Conservation (phyloP, 2,113 vertebrate genomes). For the Ophiodon elongatus region DNA sequence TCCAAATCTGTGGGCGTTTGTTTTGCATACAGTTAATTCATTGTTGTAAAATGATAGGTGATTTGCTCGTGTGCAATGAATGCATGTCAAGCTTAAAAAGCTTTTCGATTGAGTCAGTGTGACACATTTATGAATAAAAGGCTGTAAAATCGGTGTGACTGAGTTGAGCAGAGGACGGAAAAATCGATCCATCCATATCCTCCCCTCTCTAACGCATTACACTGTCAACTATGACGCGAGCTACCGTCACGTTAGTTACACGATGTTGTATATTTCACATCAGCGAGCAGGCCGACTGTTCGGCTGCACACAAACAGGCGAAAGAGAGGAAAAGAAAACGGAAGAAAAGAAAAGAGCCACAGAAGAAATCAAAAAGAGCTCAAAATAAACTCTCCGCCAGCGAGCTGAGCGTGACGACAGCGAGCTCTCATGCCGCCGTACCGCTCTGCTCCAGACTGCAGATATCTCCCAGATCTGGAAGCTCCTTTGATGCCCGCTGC, state of each 20-base stretch:
- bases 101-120: constrained; percentile 28
- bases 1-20: no score
- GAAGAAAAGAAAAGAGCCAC: background rate
- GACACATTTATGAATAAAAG: constrained; percentile 44
- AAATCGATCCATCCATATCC: background rate
- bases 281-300: background rate
- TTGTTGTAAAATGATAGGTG: background rate
- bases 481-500: background rate
- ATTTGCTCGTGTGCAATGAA: background rate
- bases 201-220: background rate
- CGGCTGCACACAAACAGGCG: background rate
- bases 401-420: background rate
- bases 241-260: background rate
- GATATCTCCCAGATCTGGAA: constrained; percentile 19
- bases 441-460: constrained; percentile 27
- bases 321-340: background rate
- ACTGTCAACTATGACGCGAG: background rate
- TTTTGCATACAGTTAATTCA: background rate
- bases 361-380: constrained; percentile 3
- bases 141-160: background rate
- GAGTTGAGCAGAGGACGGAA: background rate
- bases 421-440: constrained; percentile 1
- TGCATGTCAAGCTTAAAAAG: background rate
- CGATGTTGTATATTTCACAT: background rate
- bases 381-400: background rate